Conservation (phyloP, 2,113 vertebrate species). For the Rhynchopsitta pachyrhyncha region DNA sequence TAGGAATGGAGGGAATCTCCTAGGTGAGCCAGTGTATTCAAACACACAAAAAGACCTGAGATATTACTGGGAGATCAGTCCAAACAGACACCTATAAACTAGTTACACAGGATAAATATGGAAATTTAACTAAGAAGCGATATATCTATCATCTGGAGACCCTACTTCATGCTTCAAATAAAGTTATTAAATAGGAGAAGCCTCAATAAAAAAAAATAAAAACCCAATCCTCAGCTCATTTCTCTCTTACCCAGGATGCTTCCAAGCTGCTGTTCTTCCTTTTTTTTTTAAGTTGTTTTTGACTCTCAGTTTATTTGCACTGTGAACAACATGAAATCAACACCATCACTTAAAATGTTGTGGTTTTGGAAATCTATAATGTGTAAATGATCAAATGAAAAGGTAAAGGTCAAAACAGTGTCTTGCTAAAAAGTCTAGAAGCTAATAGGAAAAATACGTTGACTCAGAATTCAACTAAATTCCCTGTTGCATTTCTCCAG, state of each 20-base stretch:
- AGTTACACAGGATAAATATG: not conserved
- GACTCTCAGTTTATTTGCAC: not conserved
- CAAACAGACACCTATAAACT: not conserved
- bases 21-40: not conserved
- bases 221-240: not conserved
- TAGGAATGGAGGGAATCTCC: not conserved
- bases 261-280: not conserved
- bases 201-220: not conserved
- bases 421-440: constrained; percentile 1
- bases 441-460: constrained; percentile 6
- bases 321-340: not conserved
- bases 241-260: not conserved
- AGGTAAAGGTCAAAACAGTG: not conserved
- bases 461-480: not conserved
- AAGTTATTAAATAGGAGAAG: not conserved
- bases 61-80: not conserved
- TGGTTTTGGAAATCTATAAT: not conserved
- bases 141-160: not conserved
- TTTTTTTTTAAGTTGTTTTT: not conserved
- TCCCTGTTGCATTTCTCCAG: constrained; percentile 20
- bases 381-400: constrained; percentile 7
- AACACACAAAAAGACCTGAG: not conserved
- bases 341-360: not conserved
- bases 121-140: not conserved
- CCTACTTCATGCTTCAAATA: not conserved